Evolutionary conservation across 1,140 invertebrate genomes (phyloP).

Genomic region (Oreohelix idahoensis): DNA sequence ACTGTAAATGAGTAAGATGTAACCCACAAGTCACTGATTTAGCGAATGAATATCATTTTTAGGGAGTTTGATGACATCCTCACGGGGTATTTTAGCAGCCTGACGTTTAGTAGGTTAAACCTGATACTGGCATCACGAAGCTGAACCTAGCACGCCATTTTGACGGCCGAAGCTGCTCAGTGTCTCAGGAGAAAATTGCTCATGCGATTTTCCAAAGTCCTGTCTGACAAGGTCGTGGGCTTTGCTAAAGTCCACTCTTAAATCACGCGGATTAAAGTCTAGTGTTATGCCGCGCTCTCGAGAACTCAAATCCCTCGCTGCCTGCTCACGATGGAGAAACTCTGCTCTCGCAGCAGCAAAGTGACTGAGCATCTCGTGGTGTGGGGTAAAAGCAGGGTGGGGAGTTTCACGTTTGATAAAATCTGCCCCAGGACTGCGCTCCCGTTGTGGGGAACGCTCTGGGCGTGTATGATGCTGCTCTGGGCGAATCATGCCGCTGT

Average conservation of each 20-base stretch:
- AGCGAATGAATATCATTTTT: neutral
- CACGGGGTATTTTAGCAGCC: neutral
- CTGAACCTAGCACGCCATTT: conserved; percentile 34
- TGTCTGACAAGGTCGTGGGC: conserved; percentile 36
- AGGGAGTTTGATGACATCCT: neutral
- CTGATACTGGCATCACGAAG: conserved; percentile 29
- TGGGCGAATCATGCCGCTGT: neutral
- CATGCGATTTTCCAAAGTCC: conserved; percentile 24
- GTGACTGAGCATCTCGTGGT: conserved; percentile 36
- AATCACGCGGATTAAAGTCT: conserved; percentile 20
- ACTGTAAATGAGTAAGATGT: too few species aligned
- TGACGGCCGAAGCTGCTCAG: conserved; percentile 19
- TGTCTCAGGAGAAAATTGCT: conserved; percentile 22
- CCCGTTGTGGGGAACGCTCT: neutral
- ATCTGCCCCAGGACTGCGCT: conserved; percentile 22
- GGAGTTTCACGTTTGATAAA: conserved; percentile 32
- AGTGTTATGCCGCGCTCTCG: conserved; percentile 20
- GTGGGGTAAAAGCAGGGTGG: conserved; percentile 29
- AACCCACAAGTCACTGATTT: too few species aligned
- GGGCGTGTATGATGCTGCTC: conserved; percentile 16
- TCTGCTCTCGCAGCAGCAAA: conserved; percentile 39
- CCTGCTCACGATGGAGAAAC: conserved; percentile 30
- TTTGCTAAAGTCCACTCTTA: conserved; percentile 37
- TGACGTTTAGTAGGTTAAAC: neutral
- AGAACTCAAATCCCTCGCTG: neutral